Evolutionary conservation across 2,113 vertebrate species (phyloP).

Genomic region (Turdus rufiventris): DNA sequence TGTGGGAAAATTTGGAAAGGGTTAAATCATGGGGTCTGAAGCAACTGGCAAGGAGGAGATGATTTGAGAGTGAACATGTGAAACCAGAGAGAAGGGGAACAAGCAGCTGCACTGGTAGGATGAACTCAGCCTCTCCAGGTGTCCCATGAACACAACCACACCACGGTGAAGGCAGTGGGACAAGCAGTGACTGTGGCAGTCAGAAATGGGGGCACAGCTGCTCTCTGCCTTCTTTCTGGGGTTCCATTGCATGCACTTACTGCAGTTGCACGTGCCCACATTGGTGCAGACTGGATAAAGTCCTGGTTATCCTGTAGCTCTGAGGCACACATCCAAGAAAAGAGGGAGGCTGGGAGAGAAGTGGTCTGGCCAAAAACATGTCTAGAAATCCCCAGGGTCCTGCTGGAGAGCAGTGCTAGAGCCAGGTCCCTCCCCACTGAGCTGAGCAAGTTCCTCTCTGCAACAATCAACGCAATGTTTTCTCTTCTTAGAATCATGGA

Average conservation of each 20-base stretch:
- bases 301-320: background rate
- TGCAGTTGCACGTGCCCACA: background rate
- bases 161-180: fast-evolving
- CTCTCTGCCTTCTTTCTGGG: background rate
- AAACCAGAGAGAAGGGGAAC: background rate
- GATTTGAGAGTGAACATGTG: background rate
- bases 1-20: background rate
- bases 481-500: background rate
- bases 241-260: background rate
- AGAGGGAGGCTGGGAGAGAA: background rate
- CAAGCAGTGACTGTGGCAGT: background rate
- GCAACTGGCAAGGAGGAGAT: background rate
- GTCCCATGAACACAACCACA: background rate
- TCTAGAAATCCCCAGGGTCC: conserved; percentile 1
- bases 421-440: background rate
- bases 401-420: background rate
- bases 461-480: background rate
- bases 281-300: background rate
- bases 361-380: background rate
- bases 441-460: background rate
- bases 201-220: background rate
- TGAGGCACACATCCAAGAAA: background rate
- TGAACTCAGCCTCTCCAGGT: background rate
- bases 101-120: background rate
- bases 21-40: background rate